These are phyloP conservation scores for Dermolepida albohirtum DNA, from an alignment of 2,888 invertebrate genomes.

Conservation along the genomic window DNA sequence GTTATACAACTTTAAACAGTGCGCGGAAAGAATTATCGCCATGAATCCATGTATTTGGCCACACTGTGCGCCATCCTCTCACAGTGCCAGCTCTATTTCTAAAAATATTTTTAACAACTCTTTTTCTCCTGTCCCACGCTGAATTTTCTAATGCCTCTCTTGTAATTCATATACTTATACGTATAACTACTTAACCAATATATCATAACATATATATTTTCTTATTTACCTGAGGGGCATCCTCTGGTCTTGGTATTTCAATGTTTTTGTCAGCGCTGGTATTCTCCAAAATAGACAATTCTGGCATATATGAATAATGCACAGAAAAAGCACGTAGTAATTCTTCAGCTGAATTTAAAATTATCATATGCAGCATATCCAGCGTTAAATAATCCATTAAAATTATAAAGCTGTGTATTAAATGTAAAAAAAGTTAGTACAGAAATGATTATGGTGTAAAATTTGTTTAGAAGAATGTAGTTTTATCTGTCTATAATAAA, in stretches of 20 bases:
- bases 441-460: neutral
- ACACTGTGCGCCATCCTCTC: too few species aligned
- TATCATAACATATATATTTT: too few species aligned
- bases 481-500: too few species aligned
- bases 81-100: too few species aligned
- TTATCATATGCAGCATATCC: conserved; percentile 74
- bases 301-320: conserved; percentile 69
- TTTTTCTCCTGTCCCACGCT: too few species aligned
- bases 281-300: conserved; percentile 62
- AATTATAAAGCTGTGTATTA: conserved; percentile 73
- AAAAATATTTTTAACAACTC: too few species aligned
- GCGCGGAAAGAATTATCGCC: too few species aligned
- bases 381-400: conserved; percentile 79
- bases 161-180: conserved; percentile 2
- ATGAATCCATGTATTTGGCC: too few species aligned
- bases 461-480: too few species aligned
- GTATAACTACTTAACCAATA: too few species aligned
- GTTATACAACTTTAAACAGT: too few species aligned
- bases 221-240: conserved; percentile 64
- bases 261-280: conserved; percentile 66
- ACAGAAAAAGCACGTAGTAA: conserved; percentile 69
- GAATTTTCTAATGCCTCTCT: conserved; percentile 8
- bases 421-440: conserved; percentile 16
- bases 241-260: conserved; percentile 65
- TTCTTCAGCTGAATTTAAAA: conserved; percentile 72